These are phyloP conservation scores for Megalops atlanticus DNA, from an alignment of 2,113 vertebrate genomes.

Conservation along the genomic window DNA sequence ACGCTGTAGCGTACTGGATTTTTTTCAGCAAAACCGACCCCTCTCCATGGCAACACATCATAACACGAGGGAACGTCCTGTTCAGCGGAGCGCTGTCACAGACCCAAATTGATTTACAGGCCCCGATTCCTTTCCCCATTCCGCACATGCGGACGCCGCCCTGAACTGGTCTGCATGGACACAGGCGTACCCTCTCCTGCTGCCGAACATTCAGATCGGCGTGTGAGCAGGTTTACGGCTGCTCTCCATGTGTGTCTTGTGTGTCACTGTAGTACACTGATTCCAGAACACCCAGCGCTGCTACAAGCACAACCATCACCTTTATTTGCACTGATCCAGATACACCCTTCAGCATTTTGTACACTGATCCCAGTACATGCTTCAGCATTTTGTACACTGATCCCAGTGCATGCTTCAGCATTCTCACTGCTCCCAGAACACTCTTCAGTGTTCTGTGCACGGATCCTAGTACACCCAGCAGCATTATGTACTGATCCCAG, in stretches of 20 bases:
- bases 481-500: not conserved
- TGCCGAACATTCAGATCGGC: too few relatives aligned
- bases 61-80: not conserved
- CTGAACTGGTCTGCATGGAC: too few relatives aligned
- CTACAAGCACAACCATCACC: too few relatives aligned
- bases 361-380: not conserved
- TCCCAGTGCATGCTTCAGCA: not conserved
- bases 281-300: too few relatives aligned
- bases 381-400: not conserved
- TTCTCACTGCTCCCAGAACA: not conserved
- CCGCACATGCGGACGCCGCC: too few relatives aligned
- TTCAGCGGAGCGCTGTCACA: not conserved
- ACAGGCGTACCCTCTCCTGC: too few relatives aligned
- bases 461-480: not conserved
- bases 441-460: not conserved
- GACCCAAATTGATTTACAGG: not conserved
- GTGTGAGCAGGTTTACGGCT: too few relatives aligned
- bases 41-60: conserved; percentile 14
- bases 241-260: too few relatives aligned
- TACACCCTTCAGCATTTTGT: not conserved
- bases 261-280: too few relatives aligned
- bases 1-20: not conserved
- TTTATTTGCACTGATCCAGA: too few relatives aligned
- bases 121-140: not conserved
- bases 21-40: not conserved